Percentiles rank a stretch among this genome's conserved stretches.
Evolutionary conservation across 2,888 invertebrate species (phyloP).

Genomic region (Antheraea assamensis): DNA sequence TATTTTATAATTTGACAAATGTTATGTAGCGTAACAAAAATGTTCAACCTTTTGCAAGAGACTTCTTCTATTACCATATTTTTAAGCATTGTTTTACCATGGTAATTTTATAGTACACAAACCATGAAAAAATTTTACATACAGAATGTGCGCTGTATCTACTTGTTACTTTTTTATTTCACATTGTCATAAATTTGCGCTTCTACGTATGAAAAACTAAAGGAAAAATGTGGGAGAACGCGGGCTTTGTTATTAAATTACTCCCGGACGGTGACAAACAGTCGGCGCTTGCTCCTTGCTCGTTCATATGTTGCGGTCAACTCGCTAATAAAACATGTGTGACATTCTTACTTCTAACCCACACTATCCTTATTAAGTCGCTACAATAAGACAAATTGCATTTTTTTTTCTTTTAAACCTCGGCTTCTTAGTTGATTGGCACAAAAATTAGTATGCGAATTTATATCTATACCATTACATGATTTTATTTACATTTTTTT

Average conservation of each 20-base stretch:
- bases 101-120: conserved; percentile 18
- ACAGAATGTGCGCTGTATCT: conserved; percentile 14
- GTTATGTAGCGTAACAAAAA: not conserved
- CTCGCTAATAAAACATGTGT: conserved; percentile 50
- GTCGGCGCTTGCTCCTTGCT: conserved; percentile 44
- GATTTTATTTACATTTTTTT: not conserved
- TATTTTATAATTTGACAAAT: not conserved
- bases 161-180: conserved; percentile 24
- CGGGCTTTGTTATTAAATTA: conserved; percentile 63
- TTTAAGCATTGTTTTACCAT: conserved; percentile 11
- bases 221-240: conserved; percentile 33
- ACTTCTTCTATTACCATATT: not conserved
- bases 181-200: conserved; percentile 32
- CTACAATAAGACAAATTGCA: conserved; percentile 32
- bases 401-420: conserved; percentile 27
- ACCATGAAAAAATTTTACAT: conserved; percentile 19
- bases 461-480: not conserved
- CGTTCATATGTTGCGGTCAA: conserved; percentile 48
- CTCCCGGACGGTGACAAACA: conserved; percentile 59
- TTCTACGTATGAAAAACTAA: conserved; percentile 32
- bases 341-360: conserved; percentile 34
- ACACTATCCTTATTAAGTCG: conserved; percentile 26
- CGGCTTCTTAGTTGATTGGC: not conserved
- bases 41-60: not conserved
- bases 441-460: not conserved